Evolutionary conservation across 2,888 invertebrate species (phyloP).

Genomic region (Hyalella azteca): DNA sequence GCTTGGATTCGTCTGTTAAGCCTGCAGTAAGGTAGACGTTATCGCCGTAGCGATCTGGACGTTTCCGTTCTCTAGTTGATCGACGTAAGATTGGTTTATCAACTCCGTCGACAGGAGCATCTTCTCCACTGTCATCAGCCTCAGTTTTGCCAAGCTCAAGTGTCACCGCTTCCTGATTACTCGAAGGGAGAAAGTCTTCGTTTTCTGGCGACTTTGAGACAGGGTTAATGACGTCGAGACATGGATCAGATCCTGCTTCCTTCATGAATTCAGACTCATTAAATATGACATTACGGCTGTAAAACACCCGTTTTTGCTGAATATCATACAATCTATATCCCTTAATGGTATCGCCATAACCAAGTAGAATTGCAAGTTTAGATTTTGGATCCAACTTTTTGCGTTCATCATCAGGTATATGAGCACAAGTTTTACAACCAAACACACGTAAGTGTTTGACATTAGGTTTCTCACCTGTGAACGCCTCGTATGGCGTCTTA

Average conservation of each 20-base stretch:
- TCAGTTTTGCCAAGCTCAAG: neutral
- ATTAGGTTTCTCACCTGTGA: neutral
- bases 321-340: neutral
- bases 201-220: neutral
- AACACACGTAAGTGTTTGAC: neutral
- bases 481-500: neutral
- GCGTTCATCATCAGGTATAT: neutral
- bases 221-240: too few relatives aligned
- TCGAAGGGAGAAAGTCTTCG: neutral
- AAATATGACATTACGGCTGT: neutral
- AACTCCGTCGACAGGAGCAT: neutral
- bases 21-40: neutral
- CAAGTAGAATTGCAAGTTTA: neutral
- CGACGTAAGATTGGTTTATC: neutral
- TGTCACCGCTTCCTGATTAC: neutral
- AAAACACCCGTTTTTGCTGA: neutral
- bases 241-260: too few relatives aligned
- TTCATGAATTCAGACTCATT: neutral
- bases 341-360: neutral
- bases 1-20: neutral
- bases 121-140: neutral
- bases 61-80: neutral
- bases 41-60: neutral
- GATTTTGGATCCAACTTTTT: neutral
- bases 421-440: neutral